Base-by-base conservation (phyloP, 1,140 invertebrate genomes). In the Arctopsyche grandis region DNA sequence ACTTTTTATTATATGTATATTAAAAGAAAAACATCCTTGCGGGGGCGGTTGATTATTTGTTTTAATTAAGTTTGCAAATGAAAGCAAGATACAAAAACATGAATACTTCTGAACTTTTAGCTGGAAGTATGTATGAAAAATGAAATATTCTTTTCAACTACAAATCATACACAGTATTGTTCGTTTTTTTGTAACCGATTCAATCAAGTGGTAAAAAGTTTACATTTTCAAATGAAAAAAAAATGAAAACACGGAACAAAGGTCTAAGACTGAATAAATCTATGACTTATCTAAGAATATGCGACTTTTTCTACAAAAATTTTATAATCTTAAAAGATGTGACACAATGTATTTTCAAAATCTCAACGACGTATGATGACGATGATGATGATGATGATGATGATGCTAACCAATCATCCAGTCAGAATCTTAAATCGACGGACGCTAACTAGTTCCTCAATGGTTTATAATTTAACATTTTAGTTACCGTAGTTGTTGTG, bases 201-300 rank as follows among this genome's bases (percentile, higher is more conserved):
- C 29, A 38, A 38, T 38, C 29, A 38, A 38, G 7, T 7, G 29
- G 29, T 38, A 38, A 38, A 38, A 38, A 38, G 29, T 38, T 38
- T 38, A 38, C 29, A 38, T 38, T 38, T 38, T 38, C 29, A 38
- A 38, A 38, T 7, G 7, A n/a, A 38, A 38, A 38, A 38, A 38
- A 38, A 38, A 4, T 38, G 29, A 38, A 38, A 38, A 38, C 29
- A 66, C 12, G 74, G 56, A 76, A 76, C 74, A 76, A 76, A 74
- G 46, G 74, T 76, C 74, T 52, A 76, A 76, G 74, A 76, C 74
- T 76, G 74, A 76, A 60, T 76, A 76, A 76, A 76, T 63, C 74
- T 76, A 76, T 63, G 74, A 76, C 74, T 75, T 75, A 38, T 4
- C 29, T 76, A 76, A 76, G 46, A 48, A 76, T 76, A 76, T 76